phyloP scores from a whole-genome alignment of 53 echinoderm and acorn worm species.

The Antedon mediterranea region DNA sequence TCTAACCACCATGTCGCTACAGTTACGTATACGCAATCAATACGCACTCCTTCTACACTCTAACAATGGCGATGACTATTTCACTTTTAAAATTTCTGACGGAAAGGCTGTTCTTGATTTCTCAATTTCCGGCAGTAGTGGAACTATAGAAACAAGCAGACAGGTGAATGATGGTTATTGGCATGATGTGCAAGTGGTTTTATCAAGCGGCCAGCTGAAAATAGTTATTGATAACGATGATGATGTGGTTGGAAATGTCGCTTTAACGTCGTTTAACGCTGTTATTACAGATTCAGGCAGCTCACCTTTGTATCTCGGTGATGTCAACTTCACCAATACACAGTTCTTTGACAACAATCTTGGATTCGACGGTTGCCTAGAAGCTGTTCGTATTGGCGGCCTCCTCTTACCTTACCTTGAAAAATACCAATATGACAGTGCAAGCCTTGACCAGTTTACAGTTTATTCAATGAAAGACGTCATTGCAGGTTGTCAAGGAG shows the following conservation, averaged over 20 bases:
- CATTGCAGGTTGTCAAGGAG: conserved; percentile 26
- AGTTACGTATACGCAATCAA: conserved; percentile 43
- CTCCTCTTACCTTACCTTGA: conserved; percentile 60
- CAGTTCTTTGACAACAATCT: conserved; percentile 18
- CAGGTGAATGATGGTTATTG: conserved; percentile 51
- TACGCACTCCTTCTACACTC: conserved; percentile 29
- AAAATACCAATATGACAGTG: conserved; percentile 27
- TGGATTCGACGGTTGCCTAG: conserved; percentile 51
- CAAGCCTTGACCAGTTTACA: conserved; percentile 49
- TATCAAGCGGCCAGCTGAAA: conserved; percentile 1
- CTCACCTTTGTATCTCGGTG: conserved; percentile 31
- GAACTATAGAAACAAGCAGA: background rate
- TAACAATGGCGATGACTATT: conserved; percentile 14
- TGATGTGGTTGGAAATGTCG: background rate
- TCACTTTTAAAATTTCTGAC: conserved; percentile 36
- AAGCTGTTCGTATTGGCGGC: conserved; percentile 65
- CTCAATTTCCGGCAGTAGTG: conserved; percentile 16
- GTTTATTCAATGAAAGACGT: conserved; percentile 19
- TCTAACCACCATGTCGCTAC: conserved; percentile 39
- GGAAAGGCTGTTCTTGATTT: conserved; percentile 18
- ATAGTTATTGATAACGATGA: background rate
- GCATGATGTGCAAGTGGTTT: conserved; percentile 40
- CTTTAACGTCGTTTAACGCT: conserved; percentile 8
- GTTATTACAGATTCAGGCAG: conserved; percentile 25
- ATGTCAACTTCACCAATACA: conserved; percentile 22